Evolutionary conservation across 2,888 invertebrate genomes (phyloP).

Genomic region (Calameuta filiformis): DNA sequence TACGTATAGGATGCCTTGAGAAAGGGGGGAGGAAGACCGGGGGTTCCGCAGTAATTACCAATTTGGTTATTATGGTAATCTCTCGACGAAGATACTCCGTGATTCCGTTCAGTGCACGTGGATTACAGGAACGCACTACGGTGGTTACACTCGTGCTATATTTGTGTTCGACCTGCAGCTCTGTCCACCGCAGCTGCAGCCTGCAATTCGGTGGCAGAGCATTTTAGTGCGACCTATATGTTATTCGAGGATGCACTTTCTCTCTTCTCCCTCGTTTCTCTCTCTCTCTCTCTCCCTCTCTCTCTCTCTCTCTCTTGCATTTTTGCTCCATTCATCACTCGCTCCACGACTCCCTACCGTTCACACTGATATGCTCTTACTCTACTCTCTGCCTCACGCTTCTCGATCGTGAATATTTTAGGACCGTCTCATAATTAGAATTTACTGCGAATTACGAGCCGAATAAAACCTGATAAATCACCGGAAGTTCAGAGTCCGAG

Average conservation of each 20-base stretch:
- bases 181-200: not conserved
- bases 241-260: not conserved
- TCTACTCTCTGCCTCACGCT: slow-evolving; percentile 8
- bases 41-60: slow-evolving; percentile 43
- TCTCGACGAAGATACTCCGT: slow-evolving; percentile 31
- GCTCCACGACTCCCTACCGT: not conserved
- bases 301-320: too few species aligned
- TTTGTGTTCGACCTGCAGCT: not conserved
- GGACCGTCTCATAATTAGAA: slow-evolving; percentile 27
- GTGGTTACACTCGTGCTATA: not conserved
- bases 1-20: slow-evolving; percentile 9
- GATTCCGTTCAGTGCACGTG: slow-evolving; percentile 32
- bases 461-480: slow-evolving; percentile 37
- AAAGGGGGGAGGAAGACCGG: slow-evolving; percentile 21
- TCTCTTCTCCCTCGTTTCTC: too few species aligned
- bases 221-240: not conserved
- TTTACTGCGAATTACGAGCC: slow-evolving; percentile 30
- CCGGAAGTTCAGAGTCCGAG: slow-evolving; percentile 23
- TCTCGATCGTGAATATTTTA: slow-evolving; percentile 36
- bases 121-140: slow-evolving; percentile 24
- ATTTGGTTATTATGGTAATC: slow-evolving; percentile 48
- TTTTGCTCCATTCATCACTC: not conserved
- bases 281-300: too few species aligned
- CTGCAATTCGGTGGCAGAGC: not conserved
- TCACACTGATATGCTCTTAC: not conserved